Evolutionary conservation across 35 echinoderm and acorn worm species (phyloP).

Genomic region (Acanthaster planci): DNA sequence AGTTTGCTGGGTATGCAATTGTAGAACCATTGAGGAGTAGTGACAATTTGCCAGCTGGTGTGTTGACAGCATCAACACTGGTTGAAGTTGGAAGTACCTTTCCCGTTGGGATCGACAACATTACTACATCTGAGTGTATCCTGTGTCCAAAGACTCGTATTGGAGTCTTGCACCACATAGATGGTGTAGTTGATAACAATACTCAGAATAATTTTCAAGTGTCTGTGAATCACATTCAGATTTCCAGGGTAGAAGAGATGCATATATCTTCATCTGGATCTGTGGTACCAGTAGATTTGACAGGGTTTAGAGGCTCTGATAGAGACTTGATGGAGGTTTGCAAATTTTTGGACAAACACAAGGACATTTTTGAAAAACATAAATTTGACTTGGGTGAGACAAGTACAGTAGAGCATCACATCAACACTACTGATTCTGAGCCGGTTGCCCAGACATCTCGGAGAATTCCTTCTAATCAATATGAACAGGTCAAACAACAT

Average conservation of each 20-base stretch:
- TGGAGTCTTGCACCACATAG: background rate
- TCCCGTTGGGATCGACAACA: conserved; percentile 2
- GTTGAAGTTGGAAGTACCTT: background rate
- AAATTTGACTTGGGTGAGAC: conserved; percentile 32
- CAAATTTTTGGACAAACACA: conserved; percentile 13
- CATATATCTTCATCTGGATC: background rate
- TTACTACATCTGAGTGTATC: background rate
- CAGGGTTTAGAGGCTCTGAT: background rate
- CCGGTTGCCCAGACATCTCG: background rate
- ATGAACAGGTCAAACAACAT: conserved; percentile 20
- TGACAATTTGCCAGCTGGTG: too few species aligned
- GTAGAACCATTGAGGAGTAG: background rate
- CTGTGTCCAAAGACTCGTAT: background rate
- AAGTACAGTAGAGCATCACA: background rate
- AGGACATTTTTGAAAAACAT: background rate
- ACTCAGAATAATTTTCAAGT: background rate
- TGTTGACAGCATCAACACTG: background rate
- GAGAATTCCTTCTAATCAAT: conserved; percentile 10
- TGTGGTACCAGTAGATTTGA: background rate
- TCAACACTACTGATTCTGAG: conserved; percentile 2
- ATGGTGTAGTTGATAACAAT: background rate
- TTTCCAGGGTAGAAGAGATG: background rate
- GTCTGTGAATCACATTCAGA: background rate
- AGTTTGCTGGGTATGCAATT: background rate
- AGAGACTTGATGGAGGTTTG: background rate